Base-by-base conservation (phyloP, 2,888 invertebrate species). In the Drosophila glabriapex region DNA sequence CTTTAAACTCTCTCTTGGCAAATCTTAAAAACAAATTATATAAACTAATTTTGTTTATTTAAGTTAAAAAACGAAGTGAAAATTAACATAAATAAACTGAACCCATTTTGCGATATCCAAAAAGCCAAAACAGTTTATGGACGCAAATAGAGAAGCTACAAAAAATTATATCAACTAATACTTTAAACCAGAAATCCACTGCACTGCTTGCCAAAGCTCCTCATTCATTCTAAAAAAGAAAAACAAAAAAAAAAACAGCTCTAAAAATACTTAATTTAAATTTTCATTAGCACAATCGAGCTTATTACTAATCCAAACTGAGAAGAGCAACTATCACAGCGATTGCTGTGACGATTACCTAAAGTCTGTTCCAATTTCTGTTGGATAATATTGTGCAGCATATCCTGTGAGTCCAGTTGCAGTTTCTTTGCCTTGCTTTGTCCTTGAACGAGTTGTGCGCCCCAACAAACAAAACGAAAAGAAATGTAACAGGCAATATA, bases 361-460 rank as follows among this genome's bases (percentile, higher is more conserved):
- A 2, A 35, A 35, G n/a, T 41, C n/a, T n/a, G 41, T 41, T n/a
- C n/a, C 25, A 16, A 25, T 25, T 25, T 25, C 4, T 46, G 46
- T 46, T 0, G 22, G 4, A 16, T 25, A 16, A 16, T 16, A 46
- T 46, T 25, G 46, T 22, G 25, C 16, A 76, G 74, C 49, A 53
- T 60, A 70, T 56, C 53, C 53, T 49, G 33, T 12, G 3, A 41
- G 53, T 53, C 10, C 16, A 22, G 28, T 10, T 33, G 12, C 43
- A 35, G 2, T 31, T 54, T 28, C 37, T 46, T 55, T n/a, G 43
- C 52, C 12, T 61, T 49, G 64, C 72, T 37, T 33, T 62, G 68
- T 76, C 80, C 77, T 73, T 80, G 77, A 66, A 60, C 72, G 46
- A 28, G 65, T 61, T 61, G 46, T 46, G 58, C 72, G 59, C 50